Evolutionary conservation across 2,113 vertebrate species (phyloP), one percentile per base, ranked within the genome.

Genomic region (Cairina moschata): DNA sequence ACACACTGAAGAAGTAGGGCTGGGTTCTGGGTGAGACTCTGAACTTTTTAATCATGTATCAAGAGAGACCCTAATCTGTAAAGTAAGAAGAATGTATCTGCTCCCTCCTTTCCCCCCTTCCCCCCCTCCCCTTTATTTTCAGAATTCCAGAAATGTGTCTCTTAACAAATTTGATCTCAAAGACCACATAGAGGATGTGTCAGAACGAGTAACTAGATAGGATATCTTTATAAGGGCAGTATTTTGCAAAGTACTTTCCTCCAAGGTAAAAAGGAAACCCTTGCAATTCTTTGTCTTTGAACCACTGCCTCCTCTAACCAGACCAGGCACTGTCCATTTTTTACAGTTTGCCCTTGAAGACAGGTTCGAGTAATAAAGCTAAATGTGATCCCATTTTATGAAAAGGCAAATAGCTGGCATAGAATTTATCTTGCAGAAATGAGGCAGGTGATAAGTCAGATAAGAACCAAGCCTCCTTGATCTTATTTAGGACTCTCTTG

Each of bases 401-500:
- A 88, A 81, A 90, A 15, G 18, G 83, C 56, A 52, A 91, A 60
- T 52, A 75, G 3, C 18, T 87, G 74, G 46, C 67, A 76, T 6
- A 62, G 44, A 77, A 88, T 82, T 73, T 48, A 80, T 79, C 86
- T 88, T 86, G 38, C 32, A 78, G 71, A 92, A 84, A 40, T 31
- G 38, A 93, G 69, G 52, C 32, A 58, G 67, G 18, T 56, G 63
- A n/a, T 56, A 92, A 74, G 34, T 72, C 56, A 71, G 40, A 6
- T 25, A 50, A 80, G 42, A 92, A 21, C n/a, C 25, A 59, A 79
- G 32, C 22, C 65, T 93, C 28, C 68, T 73, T 46, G 23, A 7
- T 77, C 46, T 81, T 46, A 48, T 20, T 81, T 60, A 60, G 83
- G 46, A 71, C 28, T 36, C 34, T 40, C 55, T 69, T 22, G 8